Evolutionary conservation across 2,888 invertebrate genomes (phyloP).

Genomic region (Synergus itoensis): DNA sequence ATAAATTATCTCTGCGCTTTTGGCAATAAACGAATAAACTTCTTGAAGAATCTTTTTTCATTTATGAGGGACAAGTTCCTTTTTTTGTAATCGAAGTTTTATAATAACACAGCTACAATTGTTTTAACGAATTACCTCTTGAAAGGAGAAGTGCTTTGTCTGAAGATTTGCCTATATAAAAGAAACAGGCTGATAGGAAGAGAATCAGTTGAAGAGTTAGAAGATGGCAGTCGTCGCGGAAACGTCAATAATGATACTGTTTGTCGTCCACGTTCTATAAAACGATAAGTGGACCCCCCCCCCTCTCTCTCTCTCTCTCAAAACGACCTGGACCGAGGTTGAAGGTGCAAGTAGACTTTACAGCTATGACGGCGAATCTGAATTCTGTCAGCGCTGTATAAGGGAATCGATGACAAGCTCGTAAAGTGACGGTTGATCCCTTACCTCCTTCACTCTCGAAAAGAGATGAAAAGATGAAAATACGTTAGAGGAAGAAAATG

Average conservation of each 20-base stretch:
- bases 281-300: conserved; percentile 20
- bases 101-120: no score
- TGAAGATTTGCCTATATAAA: not conserved
- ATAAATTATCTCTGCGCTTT: no score
- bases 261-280: not conserved
- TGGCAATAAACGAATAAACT: no score
- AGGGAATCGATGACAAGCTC: conserved; percentile 16
- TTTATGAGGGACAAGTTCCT: no score
- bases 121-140: not conserved
- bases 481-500: not conserved
- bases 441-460: not conserved
- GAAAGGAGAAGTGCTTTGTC: no score
- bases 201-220: not conserved
- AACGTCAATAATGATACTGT: conserved; percentile 32
- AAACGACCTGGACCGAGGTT: not conserved
- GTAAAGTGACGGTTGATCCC: conserved; percentile 11
- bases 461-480: not conserved
- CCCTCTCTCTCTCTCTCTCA: not conserved
- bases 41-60: no score
- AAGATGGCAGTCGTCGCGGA: not conserved
- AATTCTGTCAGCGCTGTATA: conserved; percentile 12
- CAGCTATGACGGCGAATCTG: conserved; percentile 1
- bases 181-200: not conserved
- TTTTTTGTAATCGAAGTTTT: no score
- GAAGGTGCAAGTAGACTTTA: not conserved